These are phyloP conservation scores for Tarsius wallacei DNA, from an alignment of 2,797 vertebrate genomes.

Conservation along the genomic window DNA sequence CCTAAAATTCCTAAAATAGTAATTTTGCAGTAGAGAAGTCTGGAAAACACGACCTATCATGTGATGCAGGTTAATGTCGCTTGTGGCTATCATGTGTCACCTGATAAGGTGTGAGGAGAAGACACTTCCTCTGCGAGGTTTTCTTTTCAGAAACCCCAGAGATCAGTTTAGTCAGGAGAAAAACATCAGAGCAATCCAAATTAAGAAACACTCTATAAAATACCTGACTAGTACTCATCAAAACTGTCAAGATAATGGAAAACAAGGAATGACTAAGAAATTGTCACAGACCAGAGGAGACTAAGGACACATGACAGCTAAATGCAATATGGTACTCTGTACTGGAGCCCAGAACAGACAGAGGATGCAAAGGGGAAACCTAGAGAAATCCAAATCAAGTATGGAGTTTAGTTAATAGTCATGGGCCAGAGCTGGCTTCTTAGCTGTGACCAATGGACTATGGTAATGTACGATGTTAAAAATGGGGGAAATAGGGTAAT, in stretches of 20 bases:
- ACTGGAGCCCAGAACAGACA: not conserved
- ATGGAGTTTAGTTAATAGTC: not conserved
- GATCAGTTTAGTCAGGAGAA: slow-evolving; percentile 6
- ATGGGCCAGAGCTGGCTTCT: not conserved
- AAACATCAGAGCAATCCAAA: not conserved
- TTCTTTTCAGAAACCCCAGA: not conserved
- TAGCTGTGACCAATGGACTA: not conserved
- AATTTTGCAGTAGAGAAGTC: not conserved
- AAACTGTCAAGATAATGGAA: not conserved
- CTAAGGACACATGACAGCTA: not conserved
- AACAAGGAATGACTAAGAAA: not conserved
- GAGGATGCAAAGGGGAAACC: not conserved
- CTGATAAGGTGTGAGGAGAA: not conserved
- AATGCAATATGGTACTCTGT: accelerated
- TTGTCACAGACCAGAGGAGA: not conserved
- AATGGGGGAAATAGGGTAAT: not conserved
- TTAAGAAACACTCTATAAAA: not conserved
- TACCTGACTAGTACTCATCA: not conserved
- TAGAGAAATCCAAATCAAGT: not conserved
- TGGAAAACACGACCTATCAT: not conserved
- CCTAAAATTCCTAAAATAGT: slow-evolving; percentile 59
- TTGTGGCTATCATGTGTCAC: not conserved
- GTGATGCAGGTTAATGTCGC: not conserved
- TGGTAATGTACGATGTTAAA: not conserved
- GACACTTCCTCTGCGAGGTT: not conserved